These are phyloP conservation scores for Argopecten irradians DNA, from an alignment of 1,140 invertebrate genomes.

Conservation along the genomic window DNA sequence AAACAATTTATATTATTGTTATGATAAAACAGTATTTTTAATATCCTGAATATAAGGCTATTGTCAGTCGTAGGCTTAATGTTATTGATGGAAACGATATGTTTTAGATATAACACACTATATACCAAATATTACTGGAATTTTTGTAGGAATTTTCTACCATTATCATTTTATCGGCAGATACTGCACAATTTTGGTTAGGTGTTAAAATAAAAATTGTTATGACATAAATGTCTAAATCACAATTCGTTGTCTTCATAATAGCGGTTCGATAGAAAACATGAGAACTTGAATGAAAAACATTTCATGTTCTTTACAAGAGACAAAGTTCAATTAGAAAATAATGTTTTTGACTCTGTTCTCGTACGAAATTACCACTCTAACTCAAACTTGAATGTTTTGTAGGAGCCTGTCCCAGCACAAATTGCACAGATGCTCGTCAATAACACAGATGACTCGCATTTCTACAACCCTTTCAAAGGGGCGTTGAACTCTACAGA, in stretches of 20 bases:
- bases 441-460: conserved; percentile 3
- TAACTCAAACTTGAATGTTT: not conserved
- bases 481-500: not conserved
- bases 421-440: conserved; percentile 38
- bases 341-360: not conserved
- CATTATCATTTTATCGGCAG: too few species aligned
- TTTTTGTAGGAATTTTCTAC: too few species aligned
- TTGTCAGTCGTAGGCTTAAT: too few species aligned
- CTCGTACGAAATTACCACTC: not conserved
- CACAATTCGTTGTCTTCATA: not conserved
- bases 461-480: conserved; percentile 41
- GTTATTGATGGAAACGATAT: too few species aligned
- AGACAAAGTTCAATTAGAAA: not conserved
- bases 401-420: conserved; percentile 27
- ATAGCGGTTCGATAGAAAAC: not conserved
- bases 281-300: not conserved
- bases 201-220: too few species aligned
- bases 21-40: too few species aligned
- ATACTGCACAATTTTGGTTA: too few species aligned
- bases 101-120: too few species aligned
- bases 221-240: too few species aligned
- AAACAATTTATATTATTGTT: too few species aligned
- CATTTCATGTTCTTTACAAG: not conserved
- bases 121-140: too few species aligned
- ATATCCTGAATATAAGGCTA: too few species aligned